Evolutionary conservation across 1,140 invertebrate species (phyloP).

Genomic region (Pseudomyrmex dendroicus): DNA sequence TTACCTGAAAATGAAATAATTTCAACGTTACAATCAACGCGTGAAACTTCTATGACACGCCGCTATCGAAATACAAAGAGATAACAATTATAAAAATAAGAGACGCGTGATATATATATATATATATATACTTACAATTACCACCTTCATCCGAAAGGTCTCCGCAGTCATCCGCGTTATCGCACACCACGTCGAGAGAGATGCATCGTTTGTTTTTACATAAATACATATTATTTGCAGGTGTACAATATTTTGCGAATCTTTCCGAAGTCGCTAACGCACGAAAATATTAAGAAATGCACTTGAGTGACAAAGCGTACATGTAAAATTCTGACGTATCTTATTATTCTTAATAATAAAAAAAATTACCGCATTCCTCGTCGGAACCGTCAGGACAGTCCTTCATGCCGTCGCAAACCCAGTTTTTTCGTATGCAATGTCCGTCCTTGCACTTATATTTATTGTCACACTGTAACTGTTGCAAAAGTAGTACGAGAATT

Average conservation of each 20-base stretch:
- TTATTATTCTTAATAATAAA: not conserved
- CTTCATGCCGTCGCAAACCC: constrained; percentile 87
- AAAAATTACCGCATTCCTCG: constrained; percentile 87
- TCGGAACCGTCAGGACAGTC: constrained; percentile 90
- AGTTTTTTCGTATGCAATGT: constrained; percentile 87
- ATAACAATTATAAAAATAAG: not conserved
- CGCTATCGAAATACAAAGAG: not conserved
- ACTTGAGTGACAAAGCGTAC: too few relatives aligned
- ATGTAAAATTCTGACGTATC: not conserved
- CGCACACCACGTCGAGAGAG: constrained; percentile 87
- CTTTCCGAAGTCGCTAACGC: too few relatives aligned
- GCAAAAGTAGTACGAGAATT: not conserved
- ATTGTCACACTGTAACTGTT: constrained; percentile 66
- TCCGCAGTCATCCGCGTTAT: constrained; percentile 90
- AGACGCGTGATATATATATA: constrained; percentile 12
- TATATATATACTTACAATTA: constrained; percentile 81
- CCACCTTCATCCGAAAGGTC: constrained; percentile 91
- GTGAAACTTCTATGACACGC: not conserved
- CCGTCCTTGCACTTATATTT: constrained; percentile 87
- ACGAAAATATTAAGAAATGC: constrained; percentile 62
- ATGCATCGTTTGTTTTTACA: constrained; percentile 89
- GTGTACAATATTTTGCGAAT: constrained; percentile 79
- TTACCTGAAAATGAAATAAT: constrained; percentile 52
- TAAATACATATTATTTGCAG: constrained; percentile 83
- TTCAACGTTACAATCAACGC: not conserved